A percentile compares a stretch with the other conserved stretches of the same genome.
phyloP scores from a whole-genome alignment of 2,797 vertebrate species.

The Xenentodon cancila region DNA sequence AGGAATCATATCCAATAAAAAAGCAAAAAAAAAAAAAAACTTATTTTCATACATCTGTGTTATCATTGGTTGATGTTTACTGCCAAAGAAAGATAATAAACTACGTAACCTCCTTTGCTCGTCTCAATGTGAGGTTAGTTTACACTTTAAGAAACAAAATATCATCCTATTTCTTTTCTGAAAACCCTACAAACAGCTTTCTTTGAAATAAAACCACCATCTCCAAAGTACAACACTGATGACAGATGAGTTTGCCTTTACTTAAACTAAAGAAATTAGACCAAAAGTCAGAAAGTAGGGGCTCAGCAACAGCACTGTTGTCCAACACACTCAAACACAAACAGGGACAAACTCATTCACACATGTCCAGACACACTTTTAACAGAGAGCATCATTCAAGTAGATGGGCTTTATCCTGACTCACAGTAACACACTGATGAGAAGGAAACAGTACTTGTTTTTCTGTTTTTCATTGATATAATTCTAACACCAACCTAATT shows the following conservation, averaged over 20 bases:
- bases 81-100: slow-evolving; percentile 34
- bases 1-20: slow-evolving; percentile 18
- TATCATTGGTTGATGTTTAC: slow-evolving; percentile 36
- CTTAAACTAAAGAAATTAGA: slow-evolving; percentile 45
- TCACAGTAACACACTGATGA: slow-evolving; percentile 78
- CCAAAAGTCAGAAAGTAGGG: slow-evolving; percentile 55
- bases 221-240: slow-evolving; percentile 30
- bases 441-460: slow-evolving; percentile 73
- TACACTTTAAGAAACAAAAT: slow-evolving; percentile 14
- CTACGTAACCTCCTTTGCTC: slow-evolving; percentile 39
- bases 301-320: slow-evolving; percentile 77
- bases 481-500: slow-evolving; percentile 71
- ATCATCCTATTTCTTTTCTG: slow-evolving; percentile 35
- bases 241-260: slow-evolving; percentile 35
- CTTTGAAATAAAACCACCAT: slow-evolving; percentile 37
- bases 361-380: slow-evolving; percentile 60
- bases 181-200: slow-evolving; percentile 29
- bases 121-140: slow-evolving; percentile 35
- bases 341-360: slow-evolving; percentile 42
- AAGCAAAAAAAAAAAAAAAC: no score
- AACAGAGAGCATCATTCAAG: slow-evolving; percentile 78
- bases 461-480: slow-evolving; percentile 63
- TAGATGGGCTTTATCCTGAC: slow-evolving; percentile 78
- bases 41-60: slow-evolving; percentile 9
- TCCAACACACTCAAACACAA: slow-evolving; percentile 59